A percentile compares a stretch with the other conserved stretches of the same genome.
These are phyloP conservation scores for Synergus japonicus DNA, from an alignment of 2,888 invertebrate genomes.

Conservation along the genomic window DNA sequence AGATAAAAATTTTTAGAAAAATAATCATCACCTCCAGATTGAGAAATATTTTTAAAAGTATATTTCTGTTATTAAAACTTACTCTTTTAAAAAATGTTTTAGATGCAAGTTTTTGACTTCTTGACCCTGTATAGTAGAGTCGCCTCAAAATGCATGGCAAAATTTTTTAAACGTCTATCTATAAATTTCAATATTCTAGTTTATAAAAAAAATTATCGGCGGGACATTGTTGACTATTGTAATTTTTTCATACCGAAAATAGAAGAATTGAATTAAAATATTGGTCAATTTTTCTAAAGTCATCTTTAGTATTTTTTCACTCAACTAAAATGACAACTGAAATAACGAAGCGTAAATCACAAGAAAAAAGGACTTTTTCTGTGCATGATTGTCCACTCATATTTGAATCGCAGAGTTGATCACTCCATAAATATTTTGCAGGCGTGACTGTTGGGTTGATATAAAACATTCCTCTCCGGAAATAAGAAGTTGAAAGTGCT, in stretches of 20 bases:
- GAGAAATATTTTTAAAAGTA: no score
- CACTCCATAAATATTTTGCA: slow-evolving; percentile 5
- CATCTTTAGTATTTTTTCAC: not conserved
- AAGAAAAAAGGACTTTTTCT: not conserved
- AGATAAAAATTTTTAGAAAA: no score
- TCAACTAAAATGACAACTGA: not conserved
- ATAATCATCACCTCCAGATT: no score
- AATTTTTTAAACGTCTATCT: no score
- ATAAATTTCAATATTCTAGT: no score
- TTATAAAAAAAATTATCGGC: no score
- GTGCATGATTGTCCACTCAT: not conserved
- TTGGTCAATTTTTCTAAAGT: not conserved
- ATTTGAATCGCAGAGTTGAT: not conserved
- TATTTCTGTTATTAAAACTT: no score
- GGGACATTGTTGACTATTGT: no score
- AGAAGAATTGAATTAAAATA: not conserved
- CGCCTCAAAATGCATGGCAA: no score
- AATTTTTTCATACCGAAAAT: not conserved
- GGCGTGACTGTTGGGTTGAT: slow-evolving; percentile 8
- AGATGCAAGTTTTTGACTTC: no score
- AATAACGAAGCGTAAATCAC: not conserved
- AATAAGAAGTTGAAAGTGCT: not conserved
- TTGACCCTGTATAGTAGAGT: no score
- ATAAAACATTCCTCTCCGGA: not conserved
- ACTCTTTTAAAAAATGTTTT: no score